These are phyloP conservation scores for Apotomis capreana DNA, from an alignment of 2,888 invertebrate species.

Conservation along the genomic window DNA sequence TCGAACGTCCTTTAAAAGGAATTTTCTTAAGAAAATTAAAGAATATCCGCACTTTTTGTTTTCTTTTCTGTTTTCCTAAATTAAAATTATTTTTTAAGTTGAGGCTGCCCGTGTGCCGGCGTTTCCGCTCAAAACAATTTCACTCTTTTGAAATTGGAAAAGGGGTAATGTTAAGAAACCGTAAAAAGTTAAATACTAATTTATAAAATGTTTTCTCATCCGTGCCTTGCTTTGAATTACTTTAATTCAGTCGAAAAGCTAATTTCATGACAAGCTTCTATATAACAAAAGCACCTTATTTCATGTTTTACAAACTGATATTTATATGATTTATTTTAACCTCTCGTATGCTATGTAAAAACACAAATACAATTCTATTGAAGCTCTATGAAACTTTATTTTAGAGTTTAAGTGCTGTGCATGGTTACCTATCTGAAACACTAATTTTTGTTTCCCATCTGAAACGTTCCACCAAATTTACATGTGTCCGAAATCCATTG, in stretches of 20 bases:
- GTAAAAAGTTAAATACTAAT: constrained; percentile 2
- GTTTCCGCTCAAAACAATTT: constrained; percentile 43
- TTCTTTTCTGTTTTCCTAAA: constrained; percentile 53
- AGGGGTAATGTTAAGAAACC: constrained; percentile 23
- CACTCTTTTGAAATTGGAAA: constrained; percentile 24
- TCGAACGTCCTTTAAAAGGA: constrained; percentile 64
- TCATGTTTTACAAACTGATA: no score
- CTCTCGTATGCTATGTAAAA: no score
- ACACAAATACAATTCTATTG: no score
- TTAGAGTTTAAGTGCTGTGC: no score
- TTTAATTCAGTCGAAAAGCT: neutral
- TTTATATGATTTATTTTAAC: no score
- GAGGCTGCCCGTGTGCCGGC: constrained; percentile 52
- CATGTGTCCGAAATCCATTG: no score
- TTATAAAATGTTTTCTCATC: neutral
- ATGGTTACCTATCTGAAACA: no score
- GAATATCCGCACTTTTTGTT: constrained; percentile 69
- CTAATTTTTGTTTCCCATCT: no score
- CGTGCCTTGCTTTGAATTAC: constrained; percentile 1
- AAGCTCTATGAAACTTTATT: no score
- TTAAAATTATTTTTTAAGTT: constrained; percentile 66
- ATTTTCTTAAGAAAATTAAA: constrained; percentile 74
- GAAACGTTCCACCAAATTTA: no score
- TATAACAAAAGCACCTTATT: no score
- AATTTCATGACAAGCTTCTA: no score